These are phyloP conservation scores for Picus viridis DNA, from an alignment of 2,797 vertebrate species.

Conservation along the genomic window DNA sequence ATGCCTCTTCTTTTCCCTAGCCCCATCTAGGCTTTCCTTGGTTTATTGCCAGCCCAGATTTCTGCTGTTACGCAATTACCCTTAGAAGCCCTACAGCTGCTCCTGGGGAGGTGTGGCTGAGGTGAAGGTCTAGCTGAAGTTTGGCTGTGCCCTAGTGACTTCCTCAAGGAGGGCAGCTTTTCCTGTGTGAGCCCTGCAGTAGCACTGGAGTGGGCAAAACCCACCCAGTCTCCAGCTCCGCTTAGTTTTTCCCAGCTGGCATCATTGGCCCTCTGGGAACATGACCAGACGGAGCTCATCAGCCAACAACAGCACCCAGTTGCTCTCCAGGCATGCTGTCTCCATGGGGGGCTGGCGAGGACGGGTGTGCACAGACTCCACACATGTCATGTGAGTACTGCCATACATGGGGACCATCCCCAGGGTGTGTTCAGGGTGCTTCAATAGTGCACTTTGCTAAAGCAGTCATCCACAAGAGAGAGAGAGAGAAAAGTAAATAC, in stretches of 20 bases:
- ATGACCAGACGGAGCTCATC: neutral
- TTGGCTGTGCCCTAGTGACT: accelerated
- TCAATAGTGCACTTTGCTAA: accelerated
- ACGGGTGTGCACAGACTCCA: accelerated
- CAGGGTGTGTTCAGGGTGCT: accelerated
- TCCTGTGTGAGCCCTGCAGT: accelerated
- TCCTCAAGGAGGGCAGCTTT: neutral
- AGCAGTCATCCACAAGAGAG: accelerated
- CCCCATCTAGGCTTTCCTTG: neutral
- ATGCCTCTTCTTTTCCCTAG: neutral
- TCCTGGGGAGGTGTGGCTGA: accelerated
- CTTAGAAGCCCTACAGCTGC: neutral
- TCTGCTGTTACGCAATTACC: neutral
- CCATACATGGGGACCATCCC: accelerated
- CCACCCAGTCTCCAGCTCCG: neutral
- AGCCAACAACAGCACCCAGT: neutral
- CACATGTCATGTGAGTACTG: accelerated
- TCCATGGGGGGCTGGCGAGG: neutral
- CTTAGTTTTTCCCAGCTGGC: neutral
- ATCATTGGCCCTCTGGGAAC: accelerated
- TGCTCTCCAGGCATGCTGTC: neutral
- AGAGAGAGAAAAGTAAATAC: neutral
- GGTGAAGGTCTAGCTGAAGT: neutral
- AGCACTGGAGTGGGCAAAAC: neutral
- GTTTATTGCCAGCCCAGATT: neutral